Percentiles rank a stretch among this genome's conserved stretches.
phyloP scores from a whole-genome alignment of 2,113 vertebrate species.

The Anas platyrhynchos region DNA sequence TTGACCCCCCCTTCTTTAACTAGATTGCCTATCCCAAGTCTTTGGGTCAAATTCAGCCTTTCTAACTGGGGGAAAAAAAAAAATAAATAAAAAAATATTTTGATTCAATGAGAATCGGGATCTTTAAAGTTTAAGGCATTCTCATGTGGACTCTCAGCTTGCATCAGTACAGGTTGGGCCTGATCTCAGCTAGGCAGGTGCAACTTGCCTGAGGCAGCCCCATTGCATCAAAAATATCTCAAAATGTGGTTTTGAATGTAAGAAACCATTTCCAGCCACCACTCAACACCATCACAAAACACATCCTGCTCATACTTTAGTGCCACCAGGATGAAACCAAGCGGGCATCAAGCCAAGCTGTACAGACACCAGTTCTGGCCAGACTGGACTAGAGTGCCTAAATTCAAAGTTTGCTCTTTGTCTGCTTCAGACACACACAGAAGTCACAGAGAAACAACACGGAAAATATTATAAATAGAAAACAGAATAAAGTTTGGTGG shows the following conservation, averaged over 20 bases:
- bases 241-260: not conserved
- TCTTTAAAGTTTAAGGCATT: not conserved
- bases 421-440: slow-evolving; percentile 5
- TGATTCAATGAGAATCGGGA: not conserved
- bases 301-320: not conserved
- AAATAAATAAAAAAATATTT: not conserved
- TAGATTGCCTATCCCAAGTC: not conserved
- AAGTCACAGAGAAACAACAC: slow-evolving; percentile 23
- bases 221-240: not conserved
- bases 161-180: not conserved
- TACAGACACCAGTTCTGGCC: not conserved
- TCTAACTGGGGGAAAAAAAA: not conserved
- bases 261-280: not conserved
- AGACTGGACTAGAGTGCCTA: not conserved
- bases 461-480: slow-evolving; percentile 62
- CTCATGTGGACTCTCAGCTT: not conserved
- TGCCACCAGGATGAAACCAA: slow-evolving; percentile 1
- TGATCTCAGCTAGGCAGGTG: not conserved
- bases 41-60: not conserved
- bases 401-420: slow-evolving; percentile 12
- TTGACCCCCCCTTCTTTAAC: not conserved
- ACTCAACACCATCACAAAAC: not conserved
- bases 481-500: slow-evolving; percentile 25
- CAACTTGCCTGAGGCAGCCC: not conserved
- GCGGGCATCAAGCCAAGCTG: not conserved